These are phyloP conservation scores for Molossus molossus DNA, from an alignment of 2,797 vertebrate genomes.

Conservation along the genomic window DNA sequence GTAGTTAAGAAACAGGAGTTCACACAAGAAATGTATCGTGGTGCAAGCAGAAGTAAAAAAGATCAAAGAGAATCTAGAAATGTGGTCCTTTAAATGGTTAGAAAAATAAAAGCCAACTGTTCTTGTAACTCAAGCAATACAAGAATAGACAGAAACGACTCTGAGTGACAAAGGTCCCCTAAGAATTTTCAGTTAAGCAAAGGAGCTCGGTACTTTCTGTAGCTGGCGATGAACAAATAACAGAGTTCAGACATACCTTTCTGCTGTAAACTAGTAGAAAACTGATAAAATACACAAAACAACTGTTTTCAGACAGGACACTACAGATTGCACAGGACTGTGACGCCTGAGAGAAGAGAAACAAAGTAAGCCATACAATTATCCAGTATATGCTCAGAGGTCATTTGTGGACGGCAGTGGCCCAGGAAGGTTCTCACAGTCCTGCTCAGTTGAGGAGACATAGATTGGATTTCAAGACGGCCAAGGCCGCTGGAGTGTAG, in stretches of 20 bases:
- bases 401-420: background rate
- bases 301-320: constrained; percentile 18
- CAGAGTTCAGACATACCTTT: background rate
- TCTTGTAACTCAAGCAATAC: background rate
- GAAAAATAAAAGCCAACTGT: background rate
- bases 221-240: background rate
- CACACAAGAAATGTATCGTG: background rate
- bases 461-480: background rate
- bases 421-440: background rate
- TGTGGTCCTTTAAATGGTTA: background rate
- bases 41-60: constrained; percentile 1
- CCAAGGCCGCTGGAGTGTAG: background rate
- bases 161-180: background rate
- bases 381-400: background rate
- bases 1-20: constrained; percentile 40
- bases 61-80: background rate
- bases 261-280: background rate
- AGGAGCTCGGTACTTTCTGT: background rate
- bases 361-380: background rate
- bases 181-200: constrained; percentile 50
- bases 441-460: background rate
- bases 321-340: background rate
- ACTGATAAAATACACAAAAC: background rate
- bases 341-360: background rate
- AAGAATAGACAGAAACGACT: background rate